These are phyloP conservation scores for Oreonectes daqikongensis DNA, from an alignment of 2,797 vertebrate genomes.

Conservation along the genomic window DNA sequence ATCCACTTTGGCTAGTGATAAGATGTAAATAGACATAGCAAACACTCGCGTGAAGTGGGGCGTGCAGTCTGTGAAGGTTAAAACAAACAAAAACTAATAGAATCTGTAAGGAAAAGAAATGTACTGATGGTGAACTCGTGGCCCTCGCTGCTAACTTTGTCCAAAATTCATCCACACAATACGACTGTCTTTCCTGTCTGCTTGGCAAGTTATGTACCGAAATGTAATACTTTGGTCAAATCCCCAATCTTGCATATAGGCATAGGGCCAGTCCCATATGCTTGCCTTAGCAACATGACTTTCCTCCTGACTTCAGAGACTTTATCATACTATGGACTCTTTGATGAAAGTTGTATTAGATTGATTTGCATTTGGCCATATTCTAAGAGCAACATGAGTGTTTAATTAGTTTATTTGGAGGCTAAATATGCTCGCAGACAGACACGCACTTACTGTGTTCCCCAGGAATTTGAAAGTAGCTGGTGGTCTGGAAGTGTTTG, in stretches of 20 bases:
- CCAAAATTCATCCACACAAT: too few species aligned
- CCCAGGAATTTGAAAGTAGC: constrained; percentile 44
- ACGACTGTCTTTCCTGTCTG: too few species aligned
- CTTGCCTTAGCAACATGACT: not conserved
- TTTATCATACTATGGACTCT: constrained; percentile 20
- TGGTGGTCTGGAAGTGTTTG: constrained; percentile 43
- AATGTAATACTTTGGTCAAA: not conserved
- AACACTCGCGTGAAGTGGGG: not conserved
- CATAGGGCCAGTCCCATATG: too few species aligned
- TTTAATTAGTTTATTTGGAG: constrained; percentile 31
- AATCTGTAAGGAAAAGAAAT: not conserved
- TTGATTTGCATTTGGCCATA: constrained; percentile 3
- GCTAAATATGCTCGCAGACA: constrained; percentile 19
- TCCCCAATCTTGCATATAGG: too few species aligned
- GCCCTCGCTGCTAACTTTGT: too few species aligned
- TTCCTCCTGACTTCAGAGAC: not conserved
- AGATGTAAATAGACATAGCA: not conserved
- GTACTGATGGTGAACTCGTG: too few species aligned
- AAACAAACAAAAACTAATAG: not conserved
- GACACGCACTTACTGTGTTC: constrained; percentile 5
- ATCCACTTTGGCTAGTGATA: not conserved
- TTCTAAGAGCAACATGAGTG: constrained; percentile 11
- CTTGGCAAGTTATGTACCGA: too few species aligned
- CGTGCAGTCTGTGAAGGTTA: not conserved
- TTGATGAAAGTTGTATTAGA: constrained; percentile 1